Percentiles rank a stretch among this genome's conserved stretches.
phyloP scores from a whole-genome alignment of 1,140 invertebrate genomes.

The Potamilus streckersoni region DNA sequence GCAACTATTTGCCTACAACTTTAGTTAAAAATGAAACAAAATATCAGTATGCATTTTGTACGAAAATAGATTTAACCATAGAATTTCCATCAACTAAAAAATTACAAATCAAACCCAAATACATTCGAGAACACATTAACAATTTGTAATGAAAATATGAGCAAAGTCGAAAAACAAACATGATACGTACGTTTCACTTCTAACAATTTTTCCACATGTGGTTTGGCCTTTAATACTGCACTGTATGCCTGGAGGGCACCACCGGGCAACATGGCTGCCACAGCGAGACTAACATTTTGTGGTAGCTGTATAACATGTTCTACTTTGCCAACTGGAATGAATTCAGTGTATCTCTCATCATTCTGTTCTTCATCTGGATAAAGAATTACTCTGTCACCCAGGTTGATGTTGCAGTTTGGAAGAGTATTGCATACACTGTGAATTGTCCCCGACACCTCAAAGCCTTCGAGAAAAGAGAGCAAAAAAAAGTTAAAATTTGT shows the following conservation, averaged over 20 bases:
- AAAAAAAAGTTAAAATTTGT: background rate
- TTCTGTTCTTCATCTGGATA: slow-evolving; percentile 47
- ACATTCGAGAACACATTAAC: too few relatives aligned
- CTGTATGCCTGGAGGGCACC: slow-evolving; percentile 57
- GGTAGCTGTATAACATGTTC: slow-evolving; percentile 54
- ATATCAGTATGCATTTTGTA: too few relatives aligned
- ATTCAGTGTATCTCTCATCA: slow-evolving; percentile 52
- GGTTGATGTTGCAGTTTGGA: slow-evolving; percentile 55
- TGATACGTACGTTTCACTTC: slow-evolving; percentile 60
- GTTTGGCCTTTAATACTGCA: slow-evolving; percentile 53
- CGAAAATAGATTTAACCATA: too few relatives aligned
- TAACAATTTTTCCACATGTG: slow-evolving; percentile 57
- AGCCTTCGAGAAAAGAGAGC: slow-evolving; percentile 30
- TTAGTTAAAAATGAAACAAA: too few relatives aligned
- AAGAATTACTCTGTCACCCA: slow-evolving; percentile 53
- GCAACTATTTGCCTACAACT: too few relatives aligned
- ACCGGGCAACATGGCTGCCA: slow-evolving; percentile 59
- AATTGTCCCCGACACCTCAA: slow-evolving; percentile 55
- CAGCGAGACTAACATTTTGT: slow-evolving; percentile 48
- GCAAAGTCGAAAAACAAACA: too few relatives aligned
- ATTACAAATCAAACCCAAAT: too few relatives aligned
- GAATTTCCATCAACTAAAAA: too few relatives aligned
- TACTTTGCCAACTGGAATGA: slow-evolving; percentile 49
- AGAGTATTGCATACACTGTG: slow-evolving; percentile 52
- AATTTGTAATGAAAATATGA: too few relatives aligned